A percentile compares a stretch with the other conserved stretches of the same genome.
Conservation (phyloP, 2,888 invertebrate species). For the Pseudanteris insignis region DNA sequence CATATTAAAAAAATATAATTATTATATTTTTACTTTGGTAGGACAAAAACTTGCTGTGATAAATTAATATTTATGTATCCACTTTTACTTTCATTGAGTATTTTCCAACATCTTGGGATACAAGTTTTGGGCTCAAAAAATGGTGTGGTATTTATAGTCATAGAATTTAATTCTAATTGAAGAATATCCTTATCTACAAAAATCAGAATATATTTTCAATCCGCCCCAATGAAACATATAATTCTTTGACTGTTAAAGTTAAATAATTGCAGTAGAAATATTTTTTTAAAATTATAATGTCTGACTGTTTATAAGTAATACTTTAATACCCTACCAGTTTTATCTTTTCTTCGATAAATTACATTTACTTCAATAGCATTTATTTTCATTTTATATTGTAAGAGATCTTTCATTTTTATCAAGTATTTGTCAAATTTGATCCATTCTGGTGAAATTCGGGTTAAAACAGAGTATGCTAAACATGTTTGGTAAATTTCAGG, state of each 20-base stretch:
- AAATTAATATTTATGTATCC: constrained; percentile 21
- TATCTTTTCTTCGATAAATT: constrained; percentile 5
- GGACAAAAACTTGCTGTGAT: constrained; percentile 24
- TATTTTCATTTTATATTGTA: constrained; percentile 10
- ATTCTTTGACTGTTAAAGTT: too few species aligned
- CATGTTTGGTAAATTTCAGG: constrained; percentile 21
- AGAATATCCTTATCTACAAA: constrained; percentile 11
- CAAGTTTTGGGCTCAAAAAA: constrained; percentile 32
- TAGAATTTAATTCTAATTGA: constrained; percentile 10
- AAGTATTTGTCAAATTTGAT: constrained; percentile 23
- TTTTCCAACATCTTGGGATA: constrained; percentile 26
- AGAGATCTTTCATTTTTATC: constrained; percentile 14
- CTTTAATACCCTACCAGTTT: too few species aligned
- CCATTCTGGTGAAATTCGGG: constrained; percentile 21
- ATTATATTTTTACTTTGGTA: constrained; percentile 19
- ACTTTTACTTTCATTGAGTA: constrained; percentile 22
- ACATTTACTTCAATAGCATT: constrained; percentile 15
- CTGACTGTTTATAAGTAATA: too few species aligned
- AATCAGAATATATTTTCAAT: too few species aligned
- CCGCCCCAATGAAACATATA: too few species aligned
- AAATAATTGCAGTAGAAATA: not conserved
- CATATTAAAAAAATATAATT: not conserved
- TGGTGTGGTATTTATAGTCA: constrained; percentile 6
- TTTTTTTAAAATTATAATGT: not conserved
- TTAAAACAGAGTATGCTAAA: constrained; percentile 18